Base-by-base conservation (phyloP, 2,888 invertebrate species). In the Hetaerina titia region DNA sequence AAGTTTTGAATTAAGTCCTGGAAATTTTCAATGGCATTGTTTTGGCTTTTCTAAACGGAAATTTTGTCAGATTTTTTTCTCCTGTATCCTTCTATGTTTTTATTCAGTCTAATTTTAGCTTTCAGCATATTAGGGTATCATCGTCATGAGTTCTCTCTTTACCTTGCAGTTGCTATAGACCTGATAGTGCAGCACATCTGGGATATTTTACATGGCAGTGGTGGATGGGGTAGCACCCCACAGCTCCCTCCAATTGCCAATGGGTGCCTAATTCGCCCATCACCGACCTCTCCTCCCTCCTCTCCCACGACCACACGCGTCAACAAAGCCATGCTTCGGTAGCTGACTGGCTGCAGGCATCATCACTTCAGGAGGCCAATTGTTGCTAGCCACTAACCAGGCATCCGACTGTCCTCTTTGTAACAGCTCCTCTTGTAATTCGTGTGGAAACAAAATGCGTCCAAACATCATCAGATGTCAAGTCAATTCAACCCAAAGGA, bases 171-270 rank as follows among this genome's bases (percentile, higher is more conserved):
- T 64, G 99, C 99, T 97, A 99, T 99, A 97, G 99, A 99, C 97
- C 98, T 99, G 97, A 99, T 99, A 97, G 99, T 99, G 96, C 99
- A 99, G 97, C 99, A 99, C 98, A 99, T 99, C 97, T 98, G 99
- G 98, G 99, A 99, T 97, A 98, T 99, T 96, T 98, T 99, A 97
- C 98, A 97, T 96, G 95, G 89, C 56, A 89, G 58, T 89, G 92
- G 92, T 64, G 92, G 92, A 45, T 31, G 25, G 45, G 90, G 45
- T 64, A 64, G 25, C 74, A 89, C 56, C 25, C 58, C 89, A 11
- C 89, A 89, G 89, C 56, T 89, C 89, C 92, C 92, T 57, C 22
- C 92, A 45, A 69, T 92, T 56, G 56, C 69, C 69, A 92, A 92
- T 92, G 92, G 92, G 69, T 92, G 92, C 92, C 64, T 92, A 56